Percentiles rank a stretch among this genome's conserved stretches.
Evolutionary conservation across 2,888 invertebrate species (phyloP).

Genomic region (Epinotia nisella): DNA sequence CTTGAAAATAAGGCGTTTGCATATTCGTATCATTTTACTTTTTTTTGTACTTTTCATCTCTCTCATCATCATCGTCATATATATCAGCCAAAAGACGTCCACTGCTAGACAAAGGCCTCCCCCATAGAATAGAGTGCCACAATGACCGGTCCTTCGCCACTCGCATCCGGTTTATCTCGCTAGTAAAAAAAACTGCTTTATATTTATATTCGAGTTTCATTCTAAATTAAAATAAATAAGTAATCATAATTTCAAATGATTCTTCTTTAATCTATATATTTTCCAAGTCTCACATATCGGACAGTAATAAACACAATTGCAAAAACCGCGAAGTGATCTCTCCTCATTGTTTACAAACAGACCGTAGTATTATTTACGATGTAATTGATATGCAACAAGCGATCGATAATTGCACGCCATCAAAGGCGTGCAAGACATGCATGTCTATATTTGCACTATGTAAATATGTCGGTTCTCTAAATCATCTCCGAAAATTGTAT

Average conservation of each 20-base stretch:
- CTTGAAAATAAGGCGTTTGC: too few species aligned
- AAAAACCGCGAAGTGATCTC: conserved; percentile 16
- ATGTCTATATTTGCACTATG: neutral
- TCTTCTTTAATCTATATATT: neutral
- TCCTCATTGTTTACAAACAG: conserved; percentile 37
- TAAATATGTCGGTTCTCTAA: too few species aligned
- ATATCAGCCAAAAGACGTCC: too few species aligned
- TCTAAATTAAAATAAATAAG: neutral
- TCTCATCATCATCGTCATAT: too few species aligned
- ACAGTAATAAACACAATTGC: neutral
- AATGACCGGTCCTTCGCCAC: too few species aligned
- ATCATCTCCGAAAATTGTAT: too few species aligned
- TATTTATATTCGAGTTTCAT: neutral
- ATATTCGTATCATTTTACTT: too few species aligned
- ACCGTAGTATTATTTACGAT: conserved; percentile 26
- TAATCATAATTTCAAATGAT: neutral
- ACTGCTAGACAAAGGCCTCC: too few species aligned
- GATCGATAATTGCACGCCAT: conserved; percentile 27
- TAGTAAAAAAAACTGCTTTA: too few species aligned
- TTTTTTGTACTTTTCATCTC: too few species aligned
- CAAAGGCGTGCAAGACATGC: conserved; percentile 19
- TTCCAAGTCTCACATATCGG: neutral
- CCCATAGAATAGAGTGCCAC: too few species aligned
- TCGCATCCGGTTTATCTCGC: too few species aligned
- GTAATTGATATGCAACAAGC: conserved; percentile 42